Percentiles rank a stretch among this genome's conserved stretches.
Conservation (phyloP, 2,113 vertebrate genomes). For the Poecilia latipinna region DNA sequence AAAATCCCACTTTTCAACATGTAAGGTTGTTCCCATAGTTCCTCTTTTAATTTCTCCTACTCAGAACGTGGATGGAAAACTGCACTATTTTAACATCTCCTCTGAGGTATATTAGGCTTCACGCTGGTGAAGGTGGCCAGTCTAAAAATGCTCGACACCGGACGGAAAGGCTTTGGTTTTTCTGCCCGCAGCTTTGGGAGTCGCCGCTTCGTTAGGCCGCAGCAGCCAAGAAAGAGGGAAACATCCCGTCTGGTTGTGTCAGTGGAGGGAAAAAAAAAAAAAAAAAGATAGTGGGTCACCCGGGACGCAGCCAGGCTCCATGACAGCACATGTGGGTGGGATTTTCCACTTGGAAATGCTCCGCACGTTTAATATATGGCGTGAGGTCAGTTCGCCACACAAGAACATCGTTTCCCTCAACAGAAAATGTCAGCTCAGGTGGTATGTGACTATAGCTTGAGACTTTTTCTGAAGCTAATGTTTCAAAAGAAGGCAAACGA, state of each 20-base stretch:
- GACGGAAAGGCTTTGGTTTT: slow-evolving; percentile 64
- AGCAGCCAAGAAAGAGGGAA: slow-evolving; percentile 47
- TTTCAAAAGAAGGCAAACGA: slow-evolving; percentile 14
- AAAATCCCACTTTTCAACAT: too few species aligned
- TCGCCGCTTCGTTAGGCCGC: slow-evolving; percentile 21
- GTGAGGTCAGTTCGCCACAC: slow-evolving; percentile 26
- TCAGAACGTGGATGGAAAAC: slow-evolving; percentile 47
- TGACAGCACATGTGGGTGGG: slow-evolving; percentile 53
- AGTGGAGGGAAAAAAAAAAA: slow-evolving; percentile 1
- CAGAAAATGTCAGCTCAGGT: slow-evolving; percentile 42
- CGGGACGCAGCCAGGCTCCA: slow-evolving; percentile 38
- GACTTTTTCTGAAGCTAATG: slow-evolving; percentile 14
- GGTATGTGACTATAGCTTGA: slow-evolving; percentile 18
- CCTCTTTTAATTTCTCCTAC: slow-evolving; percentile 28
- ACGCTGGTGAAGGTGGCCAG: slow-evolving; percentile 50
- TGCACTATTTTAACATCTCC: slow-evolving; percentile 47
- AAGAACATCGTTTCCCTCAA: slow-evolving; percentile 40
- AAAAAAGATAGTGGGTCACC: slow-evolving; percentile 56
- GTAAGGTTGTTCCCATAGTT: background rate
- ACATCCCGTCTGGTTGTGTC: slow-evolving; percentile 50
- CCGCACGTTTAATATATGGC: slow-evolving; percentile 38
- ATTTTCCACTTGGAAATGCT: slow-evolving; percentile 59
- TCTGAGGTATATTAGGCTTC: slow-evolving; percentile 56
- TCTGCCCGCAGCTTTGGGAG: slow-evolving; percentile 53
- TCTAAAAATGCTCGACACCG: slow-evolving; percentile 67